These are phyloP conservation scores for Climacteris rufus DNA, from an alignment of 2,113 vertebrate genomes.

Conservation along the genomic window DNA sequence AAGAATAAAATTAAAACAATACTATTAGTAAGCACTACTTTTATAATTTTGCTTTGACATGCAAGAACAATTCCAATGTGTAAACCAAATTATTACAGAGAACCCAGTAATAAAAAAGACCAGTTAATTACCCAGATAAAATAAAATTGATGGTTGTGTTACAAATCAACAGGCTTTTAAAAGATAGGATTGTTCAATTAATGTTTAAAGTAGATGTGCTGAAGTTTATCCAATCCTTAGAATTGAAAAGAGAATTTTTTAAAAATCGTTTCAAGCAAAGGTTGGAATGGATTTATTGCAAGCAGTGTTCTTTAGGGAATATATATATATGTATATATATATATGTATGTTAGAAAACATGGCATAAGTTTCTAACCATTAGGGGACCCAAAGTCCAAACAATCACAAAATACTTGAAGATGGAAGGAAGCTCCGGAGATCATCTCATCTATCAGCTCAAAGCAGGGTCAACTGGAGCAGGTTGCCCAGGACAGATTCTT, in stretches of 20 bases:
- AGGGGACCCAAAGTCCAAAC: background rate
- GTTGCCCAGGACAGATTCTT: background rate
- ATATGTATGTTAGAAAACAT: background rate
- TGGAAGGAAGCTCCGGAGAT: background rate
- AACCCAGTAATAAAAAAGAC: background rate
- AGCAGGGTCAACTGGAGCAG: background rate
- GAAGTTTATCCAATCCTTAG: background rate
- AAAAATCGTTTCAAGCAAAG: background rate
- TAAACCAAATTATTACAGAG: constrained; percentile 5
- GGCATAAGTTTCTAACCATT: background rate
- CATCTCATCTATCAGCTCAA: background rate
- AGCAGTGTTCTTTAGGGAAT: background rate
- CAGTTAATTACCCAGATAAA: background rate
- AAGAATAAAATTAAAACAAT: background rate
- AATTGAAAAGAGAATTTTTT: background rate
- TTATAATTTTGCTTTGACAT: constrained; percentile 12
- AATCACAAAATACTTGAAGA: background rate
- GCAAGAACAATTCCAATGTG: background rate
- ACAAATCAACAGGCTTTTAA: background rate
- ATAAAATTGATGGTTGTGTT: background rate
- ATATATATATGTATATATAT: too few relatives aligned
- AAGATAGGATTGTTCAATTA: background rate
- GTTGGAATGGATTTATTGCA: background rate
- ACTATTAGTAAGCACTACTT: background rate
- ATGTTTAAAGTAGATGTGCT: background rate